Base-by-base conservation (phyloP, 2,113 vertebrate species). In the Ahaetulla prasina region DNA sequence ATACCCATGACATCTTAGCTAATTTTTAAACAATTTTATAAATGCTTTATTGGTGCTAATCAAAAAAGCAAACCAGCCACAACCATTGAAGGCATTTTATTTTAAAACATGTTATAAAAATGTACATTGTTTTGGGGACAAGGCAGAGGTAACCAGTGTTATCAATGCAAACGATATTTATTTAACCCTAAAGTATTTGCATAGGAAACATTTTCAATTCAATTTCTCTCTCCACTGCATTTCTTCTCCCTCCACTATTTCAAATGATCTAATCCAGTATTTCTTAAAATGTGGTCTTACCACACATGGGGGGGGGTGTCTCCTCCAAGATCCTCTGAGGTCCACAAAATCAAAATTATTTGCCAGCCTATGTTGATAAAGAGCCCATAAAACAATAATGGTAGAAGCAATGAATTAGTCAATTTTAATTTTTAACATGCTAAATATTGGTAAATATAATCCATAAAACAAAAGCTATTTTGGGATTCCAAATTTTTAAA, bases 161-260 rank as follows among this genome's bases (percentile, higher is more conserved):
- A 50, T 63, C 60, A 90, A 89, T 63, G 25, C 55, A 60, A 22
- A 45, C 16, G 2, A 16, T 35, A 50, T 86, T 86, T 45, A 92
- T 68, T 94, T 88, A 91, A 94, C 90, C 93, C 23, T 60, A 47
- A 80, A 80, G n/a, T 8, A 84, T 3, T 14, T 89, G 91, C 68
- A 89, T 4, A 50, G 90, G 57, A 8, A 14, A 68, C 60, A n/a
- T n/a, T n/a, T 74, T 14, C 30, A 35, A 16, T 74, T 35, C 63
- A n/a, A 74, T 35, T 74, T n/a, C 14, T 74, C 30, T 35, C 63
- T 74, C 14, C 14, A 18, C 35, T 96, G 90, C 92, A 91, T 93
- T 91, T n/a, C 92, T 91, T 92, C 94, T 94, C 89, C 92, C 94
- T 94, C 92, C 94, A 91, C 92, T 93, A 90, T 90, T 93, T 96